Conservation (phyloP, 1,140 invertebrate species). For the Calephelis virginiensis region DNA sequence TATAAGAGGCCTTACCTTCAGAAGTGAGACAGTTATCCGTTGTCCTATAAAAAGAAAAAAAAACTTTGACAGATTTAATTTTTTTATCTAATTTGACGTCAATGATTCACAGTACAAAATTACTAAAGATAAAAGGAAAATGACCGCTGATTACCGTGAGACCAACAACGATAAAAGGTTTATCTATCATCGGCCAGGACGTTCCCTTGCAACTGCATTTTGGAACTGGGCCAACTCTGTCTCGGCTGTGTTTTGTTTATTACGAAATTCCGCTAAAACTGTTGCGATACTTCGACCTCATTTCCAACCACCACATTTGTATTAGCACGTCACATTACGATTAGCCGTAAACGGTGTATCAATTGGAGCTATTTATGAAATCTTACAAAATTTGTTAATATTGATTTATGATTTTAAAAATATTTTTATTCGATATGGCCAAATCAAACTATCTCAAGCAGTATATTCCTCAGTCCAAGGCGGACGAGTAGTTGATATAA, state of each 20-base stretch:
- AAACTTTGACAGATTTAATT: too few relatives aligned
- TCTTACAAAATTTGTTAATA: background rate
- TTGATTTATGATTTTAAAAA: background rate
- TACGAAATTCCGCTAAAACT: constrained; percentile 74
- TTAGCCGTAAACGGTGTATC: constrained; percentile 27
- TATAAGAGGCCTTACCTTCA: too few relatives aligned
- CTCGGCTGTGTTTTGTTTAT: constrained; percentile 65
- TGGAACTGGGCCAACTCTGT: constrained; percentile 54
- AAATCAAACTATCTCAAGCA: too few relatives aligned
- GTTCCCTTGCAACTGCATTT: constrained; percentile 45
- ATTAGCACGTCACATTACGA: constrained; percentile 42
- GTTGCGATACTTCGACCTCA: constrained; percentile 66
- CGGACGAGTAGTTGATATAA: too few relatives aligned
- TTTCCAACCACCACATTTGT: constrained; percentile 56
- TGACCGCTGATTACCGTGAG: constrained; percentile 3
- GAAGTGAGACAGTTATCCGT: too few relatives aligned
- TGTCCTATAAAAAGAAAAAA: too few relatives aligned
- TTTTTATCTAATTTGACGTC: too few relatives aligned
- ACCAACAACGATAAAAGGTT: constrained; percentile 29
- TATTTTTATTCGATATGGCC: background rate
- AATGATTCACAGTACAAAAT: background rate
- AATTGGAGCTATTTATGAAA: background rate
- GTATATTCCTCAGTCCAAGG: too few relatives aligned
- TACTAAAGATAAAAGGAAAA: background rate
- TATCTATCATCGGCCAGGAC: constrained; percentile 36